Conservation (phyloP, 2,888 invertebrate species). For the Acanthacorydalis orientalis region DNA sequence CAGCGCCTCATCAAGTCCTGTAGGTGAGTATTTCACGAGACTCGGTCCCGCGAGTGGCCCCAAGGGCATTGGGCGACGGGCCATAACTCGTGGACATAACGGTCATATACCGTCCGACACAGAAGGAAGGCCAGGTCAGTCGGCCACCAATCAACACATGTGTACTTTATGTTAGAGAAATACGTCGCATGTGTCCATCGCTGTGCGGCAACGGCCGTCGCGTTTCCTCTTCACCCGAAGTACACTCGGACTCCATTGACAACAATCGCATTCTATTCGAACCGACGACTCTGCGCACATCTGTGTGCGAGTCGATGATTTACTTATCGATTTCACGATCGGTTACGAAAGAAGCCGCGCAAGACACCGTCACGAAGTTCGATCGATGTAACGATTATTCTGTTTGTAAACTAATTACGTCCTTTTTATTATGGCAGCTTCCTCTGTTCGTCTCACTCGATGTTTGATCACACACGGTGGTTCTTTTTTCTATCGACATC, state of each 20-base stretch:
- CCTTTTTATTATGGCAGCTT: too few relatives aligned
- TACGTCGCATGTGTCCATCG: not conserved
- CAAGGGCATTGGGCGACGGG: not conserved
- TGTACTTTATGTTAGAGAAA: conserved; percentile 6
- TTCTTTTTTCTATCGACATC: too few relatives aligned
- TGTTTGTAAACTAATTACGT: too few relatives aligned
- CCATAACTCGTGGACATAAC: conserved; percentile 18
- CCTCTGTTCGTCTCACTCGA: too few relatives aligned
- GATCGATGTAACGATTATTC: too few relatives aligned
- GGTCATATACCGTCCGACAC: conserved; percentile 10
- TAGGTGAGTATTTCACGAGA: too few relatives aligned
- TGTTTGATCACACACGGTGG: too few relatives aligned
- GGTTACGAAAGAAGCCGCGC: too few relatives aligned
- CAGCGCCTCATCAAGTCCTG: too few relatives aligned
- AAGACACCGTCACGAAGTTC: too few relatives aligned
- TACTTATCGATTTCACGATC: too few relatives aligned
- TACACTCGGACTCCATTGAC: not conserved
- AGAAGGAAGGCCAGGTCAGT: conserved; percentile 22
- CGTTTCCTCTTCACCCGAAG: not conserved
- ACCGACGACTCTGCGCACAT: not conserved
- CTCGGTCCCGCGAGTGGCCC: not conserved
- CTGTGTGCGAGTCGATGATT: not conserved
- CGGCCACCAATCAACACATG: conserved; percentile 19
- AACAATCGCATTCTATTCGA: not conserved
- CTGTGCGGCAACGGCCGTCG: not conserved